These are phyloP conservation scores for Etia nguti DNA, from an alignment of 2,113 vertebrate species.

Conservation along the genomic window DNA sequence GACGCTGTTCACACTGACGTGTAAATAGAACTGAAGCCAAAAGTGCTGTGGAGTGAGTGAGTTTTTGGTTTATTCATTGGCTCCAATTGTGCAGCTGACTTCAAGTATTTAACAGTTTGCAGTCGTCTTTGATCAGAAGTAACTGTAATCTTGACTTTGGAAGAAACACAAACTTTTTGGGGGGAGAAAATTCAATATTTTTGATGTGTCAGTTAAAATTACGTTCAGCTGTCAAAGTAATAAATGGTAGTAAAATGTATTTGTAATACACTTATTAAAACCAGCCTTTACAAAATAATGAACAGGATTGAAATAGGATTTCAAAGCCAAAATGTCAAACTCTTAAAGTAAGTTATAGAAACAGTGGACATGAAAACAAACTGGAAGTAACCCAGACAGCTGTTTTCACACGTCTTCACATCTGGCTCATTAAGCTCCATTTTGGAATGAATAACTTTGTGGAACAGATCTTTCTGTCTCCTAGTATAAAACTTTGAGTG, in stretches of 20 bases:
- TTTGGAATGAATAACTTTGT: rapidly evolving
- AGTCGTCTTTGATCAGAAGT: background rate
- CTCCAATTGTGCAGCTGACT: rapidly evolving
- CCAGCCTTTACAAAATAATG: rapidly evolving
- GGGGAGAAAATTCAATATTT: background rate
- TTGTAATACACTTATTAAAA: background rate
- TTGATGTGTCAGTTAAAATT: background rate
- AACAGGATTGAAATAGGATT: rapidly evolving
- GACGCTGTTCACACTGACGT: background rate
- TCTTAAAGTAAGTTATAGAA: background rate
- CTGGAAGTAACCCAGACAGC: background rate
- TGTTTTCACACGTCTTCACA: background rate
- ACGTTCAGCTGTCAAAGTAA: rapidly evolving
- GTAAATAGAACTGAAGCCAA: background rate
- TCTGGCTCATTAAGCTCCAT: background rate
- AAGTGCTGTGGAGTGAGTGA: background rate
- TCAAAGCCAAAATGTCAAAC: background rate
- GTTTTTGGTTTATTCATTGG: rapidly evolving
- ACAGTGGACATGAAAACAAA: rapidly evolving
- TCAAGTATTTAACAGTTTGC: background rate
- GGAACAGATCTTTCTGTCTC: rapidly evolving
- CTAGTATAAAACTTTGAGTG: background rate
- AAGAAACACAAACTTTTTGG: background rate
- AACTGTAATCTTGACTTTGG: background rate
- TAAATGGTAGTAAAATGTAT: rapidly evolving